Percentiles rank a stretch among this genome's conserved stretches.
These are phyloP conservation scores for Typhlomys cinereus DNA, from an alignment of 2,113 vertebrate genomes.

Conservation along the genomic window DNA sequence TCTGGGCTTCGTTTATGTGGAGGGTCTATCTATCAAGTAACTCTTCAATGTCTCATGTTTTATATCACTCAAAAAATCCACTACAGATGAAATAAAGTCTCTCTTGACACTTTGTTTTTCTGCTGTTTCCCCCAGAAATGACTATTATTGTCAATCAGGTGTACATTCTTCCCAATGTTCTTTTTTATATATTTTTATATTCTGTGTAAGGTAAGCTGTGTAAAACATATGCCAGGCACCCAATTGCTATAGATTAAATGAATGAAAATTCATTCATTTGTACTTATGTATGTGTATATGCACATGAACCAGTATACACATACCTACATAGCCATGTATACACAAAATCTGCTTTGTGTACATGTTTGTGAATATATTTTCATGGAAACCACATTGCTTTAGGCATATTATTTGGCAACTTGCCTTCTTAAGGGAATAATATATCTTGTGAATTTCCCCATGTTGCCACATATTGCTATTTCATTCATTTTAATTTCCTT, in stretches of 20 bases:
- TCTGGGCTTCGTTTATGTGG: neutral
- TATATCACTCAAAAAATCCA: neutral
- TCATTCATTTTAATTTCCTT: neutral
- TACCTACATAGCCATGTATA: neutral
- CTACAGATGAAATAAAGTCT: neutral
- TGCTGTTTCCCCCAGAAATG: neutral
- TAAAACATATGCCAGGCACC: neutral
- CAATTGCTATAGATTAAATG: neutral
- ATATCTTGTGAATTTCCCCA: neutral
- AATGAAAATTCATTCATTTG: neutral
- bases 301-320: neutral
- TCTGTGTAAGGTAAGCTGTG: neutral
- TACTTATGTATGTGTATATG: neutral
- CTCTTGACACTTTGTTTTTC: neutral
- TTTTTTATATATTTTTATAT: neutral
- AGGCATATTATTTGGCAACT: constrained; percentile 29
- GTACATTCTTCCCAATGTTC: neutral
- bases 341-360: neutral
- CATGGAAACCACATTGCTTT: constrained; percentile 23
- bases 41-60: neutral
- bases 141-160: neutral
- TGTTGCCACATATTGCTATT: neutral
- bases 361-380: constrained; percentile 29
- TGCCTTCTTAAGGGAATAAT: constrained; percentile 21
- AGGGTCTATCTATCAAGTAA: neutral